These are phyloP conservation scores for Siniperca scherzeri DNA, from an alignment of 2,797 vertebrate genomes.

Conservation along the genomic window DNA sequence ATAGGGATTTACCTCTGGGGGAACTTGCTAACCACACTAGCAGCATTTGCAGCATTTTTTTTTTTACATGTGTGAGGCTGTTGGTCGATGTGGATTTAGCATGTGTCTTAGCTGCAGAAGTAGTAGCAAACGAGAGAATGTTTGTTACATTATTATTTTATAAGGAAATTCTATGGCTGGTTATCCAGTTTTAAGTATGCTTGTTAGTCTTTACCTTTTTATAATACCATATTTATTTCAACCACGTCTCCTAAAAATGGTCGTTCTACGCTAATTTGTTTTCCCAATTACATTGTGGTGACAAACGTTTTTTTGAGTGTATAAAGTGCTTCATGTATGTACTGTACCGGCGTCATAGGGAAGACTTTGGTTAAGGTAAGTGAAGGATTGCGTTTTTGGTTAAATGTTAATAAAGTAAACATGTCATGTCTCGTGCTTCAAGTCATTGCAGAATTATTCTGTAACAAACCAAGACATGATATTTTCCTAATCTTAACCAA, in stretches of 20 bases:
- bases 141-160: neutral
- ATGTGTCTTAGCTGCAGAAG: neutral
- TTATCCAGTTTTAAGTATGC: no score
- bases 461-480: neutral
- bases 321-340: neutral
- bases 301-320: neutral
- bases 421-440: no score
- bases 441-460: neutral
- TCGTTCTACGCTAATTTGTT: neutral
- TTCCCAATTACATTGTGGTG: neutral
- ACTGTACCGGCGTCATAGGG: neutral
- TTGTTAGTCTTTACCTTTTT: neutral
- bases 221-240: neutral
- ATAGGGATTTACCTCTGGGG: neutral
- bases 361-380: neutral
- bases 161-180: neutral
- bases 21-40: neutral
- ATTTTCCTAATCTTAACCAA: neutral
- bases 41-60: neutral
- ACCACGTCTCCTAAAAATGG: neutral
- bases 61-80: constrained; percentile 2
- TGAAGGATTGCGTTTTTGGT: no score
- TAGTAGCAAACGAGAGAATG: neutral
- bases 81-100: neutral
- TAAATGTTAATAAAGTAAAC: no score